These are phyloP conservation scores for Tiliacea citrago DNA, from an alignment of 2,888 invertebrate genomes.

Conservation along the genomic window DNA sequence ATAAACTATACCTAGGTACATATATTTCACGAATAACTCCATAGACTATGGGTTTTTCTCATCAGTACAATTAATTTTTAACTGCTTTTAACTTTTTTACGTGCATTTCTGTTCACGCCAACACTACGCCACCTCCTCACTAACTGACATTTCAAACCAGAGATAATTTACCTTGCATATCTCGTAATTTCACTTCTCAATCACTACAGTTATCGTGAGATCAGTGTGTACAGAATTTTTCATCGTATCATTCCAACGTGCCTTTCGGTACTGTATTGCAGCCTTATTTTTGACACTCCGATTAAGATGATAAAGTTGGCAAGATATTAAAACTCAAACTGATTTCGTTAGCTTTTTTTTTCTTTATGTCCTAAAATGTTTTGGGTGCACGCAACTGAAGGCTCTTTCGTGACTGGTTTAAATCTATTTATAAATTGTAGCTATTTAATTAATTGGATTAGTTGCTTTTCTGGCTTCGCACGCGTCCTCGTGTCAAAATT, in stretches of 20 bases:
- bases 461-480: conserved; percentile 1
- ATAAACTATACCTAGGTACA: no score
- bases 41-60: no score
- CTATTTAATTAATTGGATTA: conserved; percentile 27
- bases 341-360: conserved; percentile 40
- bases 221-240: conserved; percentile 72
- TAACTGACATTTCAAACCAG: conserved; percentile 59
- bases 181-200: conserved; percentile 72
- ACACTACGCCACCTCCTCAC: conserved; percentile 19
- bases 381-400: conserved; percentile 9
- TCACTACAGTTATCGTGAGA: conserved; percentile 70
- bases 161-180: conserved; percentile 66
- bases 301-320: conserved; percentile 76
- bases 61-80: no score
- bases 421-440: background rate
- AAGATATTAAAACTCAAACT: conserved; percentile 47
- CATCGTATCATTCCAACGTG: conserved; percentile 59
- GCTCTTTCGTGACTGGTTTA: conserved; percentile 1
- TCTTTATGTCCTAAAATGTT: background rate
- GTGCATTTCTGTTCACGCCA: background rate
- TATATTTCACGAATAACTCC: no score
- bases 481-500: background rate
- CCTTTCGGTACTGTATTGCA: conserved; percentile 63
- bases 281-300: conserved; percentile 73
- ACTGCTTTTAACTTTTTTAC: no score